Evolutionary conservation across 2,113 vertebrate species (phyloP).

Genomic region (Hyperopisus bebe): DNA sequence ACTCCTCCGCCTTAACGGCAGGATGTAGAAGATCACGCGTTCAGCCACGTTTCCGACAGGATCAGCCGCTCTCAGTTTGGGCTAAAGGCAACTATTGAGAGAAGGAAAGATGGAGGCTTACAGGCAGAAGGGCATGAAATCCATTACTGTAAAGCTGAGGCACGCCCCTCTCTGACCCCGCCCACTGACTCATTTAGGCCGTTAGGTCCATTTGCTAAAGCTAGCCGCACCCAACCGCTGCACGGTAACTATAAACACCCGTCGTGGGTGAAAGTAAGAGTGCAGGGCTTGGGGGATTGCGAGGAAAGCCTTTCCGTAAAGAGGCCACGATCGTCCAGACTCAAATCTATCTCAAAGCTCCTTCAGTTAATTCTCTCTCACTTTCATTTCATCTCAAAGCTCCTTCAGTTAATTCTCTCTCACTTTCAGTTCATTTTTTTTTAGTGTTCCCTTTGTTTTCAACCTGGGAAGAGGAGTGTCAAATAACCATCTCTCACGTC

Average conservation of each 20-base stretch:
- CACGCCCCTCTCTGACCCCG: not conserved
- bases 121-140: not conserved
- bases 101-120: not conserved
- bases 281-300: not conserved
- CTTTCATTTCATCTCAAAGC: not conserved
- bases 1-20: not conserved
- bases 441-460: not conserved
- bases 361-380: not conserved
- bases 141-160: not conserved
- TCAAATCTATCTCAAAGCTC: not conserved
- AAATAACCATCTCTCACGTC: not conserved
- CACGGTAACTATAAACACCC: not conserved
- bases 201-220: not conserved
- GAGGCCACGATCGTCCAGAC: not conserved
- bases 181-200: not conserved
- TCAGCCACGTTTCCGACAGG: not conserved
- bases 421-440: not conserved
- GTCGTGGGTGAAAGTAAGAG: not conserved
- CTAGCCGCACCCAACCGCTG: not conserved
- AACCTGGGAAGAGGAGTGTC: not conserved
- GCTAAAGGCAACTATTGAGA: not conserved
- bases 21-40: not conserved
- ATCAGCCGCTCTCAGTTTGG: not conserved
- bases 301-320: not conserved
- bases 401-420: not conserved